These are phyloP conservation scores for Coremacera marginata DNA, from an alignment of 2,888 invertebrate genomes.

Conservation along the genomic window DNA sequence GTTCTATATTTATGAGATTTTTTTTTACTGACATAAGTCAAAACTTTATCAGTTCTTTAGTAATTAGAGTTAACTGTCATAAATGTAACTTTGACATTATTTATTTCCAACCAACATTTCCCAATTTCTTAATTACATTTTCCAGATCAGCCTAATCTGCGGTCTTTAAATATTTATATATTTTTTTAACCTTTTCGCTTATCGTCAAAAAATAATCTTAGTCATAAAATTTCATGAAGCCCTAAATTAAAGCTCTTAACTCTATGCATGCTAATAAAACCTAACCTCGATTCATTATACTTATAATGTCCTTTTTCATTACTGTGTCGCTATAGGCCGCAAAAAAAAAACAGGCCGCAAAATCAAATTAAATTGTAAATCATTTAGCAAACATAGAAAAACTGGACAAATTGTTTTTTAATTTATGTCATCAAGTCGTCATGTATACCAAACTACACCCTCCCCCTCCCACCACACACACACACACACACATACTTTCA, in stretches of 20 bases:
- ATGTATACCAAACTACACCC: constrained; percentile 17
- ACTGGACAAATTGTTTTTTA: constrained; percentile 55
- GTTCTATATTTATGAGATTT: too few species aligned
- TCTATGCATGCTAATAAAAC: constrained; percentile 1
- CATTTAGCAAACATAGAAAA: constrained; percentile 36
- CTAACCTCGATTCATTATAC: neutral
- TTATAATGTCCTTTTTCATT: neutral
- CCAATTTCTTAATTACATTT: neutral
- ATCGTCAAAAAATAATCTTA: too few species aligned
- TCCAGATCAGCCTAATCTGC: too few species aligned
- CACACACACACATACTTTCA: neutral
- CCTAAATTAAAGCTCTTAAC: too few species aligned
- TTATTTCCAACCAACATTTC: neutral
- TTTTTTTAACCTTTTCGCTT: neutral
- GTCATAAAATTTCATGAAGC: too few species aligned
- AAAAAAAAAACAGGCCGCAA: constrained; percentile 1
- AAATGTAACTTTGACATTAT: neutral
- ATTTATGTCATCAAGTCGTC: constrained; percentile 51
- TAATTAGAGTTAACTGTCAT: too few species aligned
- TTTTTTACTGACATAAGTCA: too few species aligned
- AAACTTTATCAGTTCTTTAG: too few species aligned
- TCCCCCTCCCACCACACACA: neutral
- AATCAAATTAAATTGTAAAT: constrained; percentile 42
- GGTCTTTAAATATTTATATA: neutral
- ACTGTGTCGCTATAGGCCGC: neutral